phyloP scores from a whole-genome alignment of 1,140 invertebrate species.

The Drosophila nasuta region DNA sequence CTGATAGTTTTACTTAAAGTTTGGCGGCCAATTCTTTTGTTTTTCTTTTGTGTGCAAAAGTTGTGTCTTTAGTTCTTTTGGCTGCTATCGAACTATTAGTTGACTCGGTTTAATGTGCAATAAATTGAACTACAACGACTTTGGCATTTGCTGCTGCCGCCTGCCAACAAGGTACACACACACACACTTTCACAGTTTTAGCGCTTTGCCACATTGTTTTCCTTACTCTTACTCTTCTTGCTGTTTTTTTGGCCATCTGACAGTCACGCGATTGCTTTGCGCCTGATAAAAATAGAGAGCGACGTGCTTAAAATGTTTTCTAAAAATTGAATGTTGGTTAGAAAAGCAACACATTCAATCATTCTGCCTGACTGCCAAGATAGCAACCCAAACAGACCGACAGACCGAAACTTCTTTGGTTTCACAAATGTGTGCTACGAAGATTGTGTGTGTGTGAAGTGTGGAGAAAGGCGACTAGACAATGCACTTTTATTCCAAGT shows the following conservation, averaged over 20 bases:
- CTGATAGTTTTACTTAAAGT: slow-evolving; percentile 9
- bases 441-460: background rate
- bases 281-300: slow-evolving; percentile 66
- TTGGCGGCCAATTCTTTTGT: slow-evolving; percentile 38
- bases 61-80: slow-evolving; percentile 61
- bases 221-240: background rate
- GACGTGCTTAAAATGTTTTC: slow-evolving; percentile 68
- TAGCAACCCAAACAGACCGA: slow-evolving; percentile 45
- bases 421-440: slow-evolving; percentile 49
- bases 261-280: slow-evolving; percentile 67
- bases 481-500: slow-evolving; percentile 1
- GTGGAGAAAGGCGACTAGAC: background rate
- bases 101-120: slow-evolving; percentile 72
- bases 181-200: background rate
- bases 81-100: slow-evolving; percentile 69
- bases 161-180: slow-evolving; percentile 19
- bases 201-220: slow-evolving; percentile 8
- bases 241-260: background rate
- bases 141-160: slow-evolving; percentile 39
- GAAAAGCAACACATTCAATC: slow-evolving; percentile 81
- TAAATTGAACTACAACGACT: slow-evolving; percentile 69
- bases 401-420: slow-evolving; percentile 20
- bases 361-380: slow-evolving; percentile 67
- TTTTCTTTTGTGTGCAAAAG: slow-evolving; percentile 39
- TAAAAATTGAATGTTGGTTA: slow-evolving; percentile 79